These are phyloP conservation scores for Cancer borealis DNA, from an alignment of 2,888 invertebrate species.

Conservation along the genomic window DNA sequence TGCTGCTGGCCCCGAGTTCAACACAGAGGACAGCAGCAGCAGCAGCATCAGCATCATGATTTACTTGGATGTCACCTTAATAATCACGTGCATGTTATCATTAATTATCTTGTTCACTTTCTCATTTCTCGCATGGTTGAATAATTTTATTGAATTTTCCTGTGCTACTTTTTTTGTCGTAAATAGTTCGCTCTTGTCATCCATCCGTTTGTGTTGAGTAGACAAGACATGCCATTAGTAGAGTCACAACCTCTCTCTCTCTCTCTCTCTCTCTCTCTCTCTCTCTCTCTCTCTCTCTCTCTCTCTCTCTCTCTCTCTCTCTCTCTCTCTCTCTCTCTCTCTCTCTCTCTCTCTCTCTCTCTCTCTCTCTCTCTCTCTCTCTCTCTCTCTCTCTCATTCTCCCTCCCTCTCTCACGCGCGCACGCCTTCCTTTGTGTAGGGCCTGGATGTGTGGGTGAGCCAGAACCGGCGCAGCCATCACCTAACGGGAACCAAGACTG, in stretches of 20 bases:
- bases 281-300: background rate
- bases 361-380: background rate
- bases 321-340: background rate
- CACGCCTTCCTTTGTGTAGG: background rate
- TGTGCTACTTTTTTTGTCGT: background rate
- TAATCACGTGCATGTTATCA: no score
- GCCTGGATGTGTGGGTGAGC: background rate
- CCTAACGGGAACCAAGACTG: background rate
- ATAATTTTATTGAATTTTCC: no score
- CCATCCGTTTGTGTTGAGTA: no score
- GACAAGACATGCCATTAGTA: background rate
- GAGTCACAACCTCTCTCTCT: background rate
- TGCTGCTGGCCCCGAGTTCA: no score
- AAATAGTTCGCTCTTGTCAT: background rate
- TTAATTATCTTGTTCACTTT: no score
- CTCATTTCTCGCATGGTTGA: no score
- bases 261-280: background rate
- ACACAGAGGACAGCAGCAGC: no score
- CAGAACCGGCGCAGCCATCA: slow-evolving; percentile 13
- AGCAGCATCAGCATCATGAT: no score
- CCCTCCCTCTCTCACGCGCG: background rate
- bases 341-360: background rate
- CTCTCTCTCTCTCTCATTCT: background rate
- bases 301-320: background rate
- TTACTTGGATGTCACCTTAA: no score